Base-by-base conservation (phyloP, 1,140 invertebrate genomes). In the Solenopsis invicta region DNA sequence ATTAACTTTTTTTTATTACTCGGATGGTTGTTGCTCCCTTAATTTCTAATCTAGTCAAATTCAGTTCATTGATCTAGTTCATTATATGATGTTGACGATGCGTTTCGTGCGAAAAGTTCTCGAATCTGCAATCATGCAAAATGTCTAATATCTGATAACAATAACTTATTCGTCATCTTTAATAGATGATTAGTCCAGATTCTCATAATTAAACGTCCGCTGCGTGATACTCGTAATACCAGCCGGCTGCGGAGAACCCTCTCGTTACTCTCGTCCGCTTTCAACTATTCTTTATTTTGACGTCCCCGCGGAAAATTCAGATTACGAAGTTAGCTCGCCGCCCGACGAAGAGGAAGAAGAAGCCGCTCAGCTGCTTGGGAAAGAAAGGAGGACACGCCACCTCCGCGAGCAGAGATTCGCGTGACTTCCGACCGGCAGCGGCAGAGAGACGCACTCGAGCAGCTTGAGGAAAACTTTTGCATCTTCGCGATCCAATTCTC, bases 291-390 rank as follows among this genome's bases (percentile, higher is more conserved):
- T 81, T 81, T 81, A 81, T 66, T 67, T 56, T 41, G 56, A 69
- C 64, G 80, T 74, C 54, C 50, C 41, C 29, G 80, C 66, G 41
- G 87, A 81, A 89, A 90, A 91, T 89, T 90, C 77, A 69, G 88
- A 89, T 89, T 84, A 87, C 71, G n/a, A 90, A 91, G 89, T 89
- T 90, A 86, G 69, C 50, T 78, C 41, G 71, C 62, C 59, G 41
- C 10, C 29, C 24, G 50, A 48, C 37, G 21, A n/a, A 16, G 54
- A 61, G n/a, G 74, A 61, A 24, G 74, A 37, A 45, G 64, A 69
- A 81, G 66, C 66, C 21, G 37, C 64, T 71, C 78, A 71, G 64
- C 78, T 71, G 50, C 52, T 41, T 37, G 66, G 59, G 56, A 74
- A 59, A 71, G 16, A 59, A 48, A 45, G n/a, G 54, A 82, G 85